A percentile compares a stretch with the other conserved stretches of the same genome.
Conservation (phyloP, 2,113 vertebrate species). For the Neoarius graeffei region DNA sequence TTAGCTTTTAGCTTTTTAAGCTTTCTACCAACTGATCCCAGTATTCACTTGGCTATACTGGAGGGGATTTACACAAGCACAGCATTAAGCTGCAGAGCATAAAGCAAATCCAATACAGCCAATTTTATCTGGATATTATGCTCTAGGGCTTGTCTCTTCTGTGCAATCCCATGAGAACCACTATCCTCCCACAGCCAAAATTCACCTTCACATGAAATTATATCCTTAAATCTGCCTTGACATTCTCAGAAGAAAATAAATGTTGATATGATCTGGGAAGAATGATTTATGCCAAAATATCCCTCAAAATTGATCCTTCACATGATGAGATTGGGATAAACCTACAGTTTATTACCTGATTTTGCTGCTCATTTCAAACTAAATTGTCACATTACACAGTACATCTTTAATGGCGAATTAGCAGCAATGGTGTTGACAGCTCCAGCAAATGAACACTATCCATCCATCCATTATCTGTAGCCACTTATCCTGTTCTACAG, state of each 20-base stretch:
- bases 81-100: constrained; percentile 23
- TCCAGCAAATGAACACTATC: background rate
- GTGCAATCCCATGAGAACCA: constrained; percentile 17
- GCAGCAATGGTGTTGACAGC: background rate
- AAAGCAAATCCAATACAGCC: constrained; percentile 40
- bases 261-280: background rate
- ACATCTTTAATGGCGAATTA: background rate
- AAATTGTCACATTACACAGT: background rate
- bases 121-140: constrained; percentile 36
- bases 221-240: background rate
- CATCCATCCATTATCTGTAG: too few relatives aligned
- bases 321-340: background rate
- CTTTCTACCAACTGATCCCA: constrained; percentile 26
- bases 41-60: constrained; percentile 4
- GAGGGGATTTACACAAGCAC: constrained; percentile 37
- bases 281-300: background rate
- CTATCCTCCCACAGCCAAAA: constrained; percentile 6
- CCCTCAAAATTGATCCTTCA: background rate
- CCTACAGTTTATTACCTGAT: background rate
- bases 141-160: constrained; percentile 8
- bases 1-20: constrained; percentile 33
- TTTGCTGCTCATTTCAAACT: background rate
- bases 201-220: constrained; percentile 19
- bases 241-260: background rate
- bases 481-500: too few relatives aligned